phyloP scores from a whole-genome alignment of 2,113 vertebrate genomes.

The Porphyrio hochstetteri region DNA sequence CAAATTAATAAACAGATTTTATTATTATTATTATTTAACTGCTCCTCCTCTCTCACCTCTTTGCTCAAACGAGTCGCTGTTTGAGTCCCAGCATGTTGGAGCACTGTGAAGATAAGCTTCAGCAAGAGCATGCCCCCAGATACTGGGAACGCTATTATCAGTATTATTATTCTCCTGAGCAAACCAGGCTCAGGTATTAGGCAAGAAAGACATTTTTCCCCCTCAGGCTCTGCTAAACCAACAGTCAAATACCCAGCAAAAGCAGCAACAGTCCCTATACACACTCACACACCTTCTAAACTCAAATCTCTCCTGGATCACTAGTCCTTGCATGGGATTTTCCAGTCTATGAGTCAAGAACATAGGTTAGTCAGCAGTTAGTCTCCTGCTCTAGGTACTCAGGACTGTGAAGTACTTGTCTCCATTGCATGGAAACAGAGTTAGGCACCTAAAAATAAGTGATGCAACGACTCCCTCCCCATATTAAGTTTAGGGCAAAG shows the following conservation, averaged over 20 bases:
- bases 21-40: not conserved
- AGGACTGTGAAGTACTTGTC: not conserved
- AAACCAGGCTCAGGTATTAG: not conserved
- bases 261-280: not conserved
- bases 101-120: not conserved
- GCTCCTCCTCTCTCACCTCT: not conserved
- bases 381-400: not conserved
- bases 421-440: not conserved
- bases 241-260: not conserved
- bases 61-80: not conserved
- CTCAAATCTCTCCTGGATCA: not conserved
- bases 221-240: not conserved
- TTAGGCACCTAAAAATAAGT: not conserved
- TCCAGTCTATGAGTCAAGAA: not conserved
- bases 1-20: not conserved
- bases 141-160: not conserved
- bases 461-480: not conserved
- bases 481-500: not conserved
- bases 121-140: not conserved
- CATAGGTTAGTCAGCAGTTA: not conserved
- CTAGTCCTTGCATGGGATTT: not conserved
- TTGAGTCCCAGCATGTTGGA: not conserved
- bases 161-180: not conserved
- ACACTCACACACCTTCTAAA: not conserved
- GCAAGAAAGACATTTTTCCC: not conserved